Conservation (phyloP, 2,888 invertebrate species). For the Sialis lutaria region DNA sequence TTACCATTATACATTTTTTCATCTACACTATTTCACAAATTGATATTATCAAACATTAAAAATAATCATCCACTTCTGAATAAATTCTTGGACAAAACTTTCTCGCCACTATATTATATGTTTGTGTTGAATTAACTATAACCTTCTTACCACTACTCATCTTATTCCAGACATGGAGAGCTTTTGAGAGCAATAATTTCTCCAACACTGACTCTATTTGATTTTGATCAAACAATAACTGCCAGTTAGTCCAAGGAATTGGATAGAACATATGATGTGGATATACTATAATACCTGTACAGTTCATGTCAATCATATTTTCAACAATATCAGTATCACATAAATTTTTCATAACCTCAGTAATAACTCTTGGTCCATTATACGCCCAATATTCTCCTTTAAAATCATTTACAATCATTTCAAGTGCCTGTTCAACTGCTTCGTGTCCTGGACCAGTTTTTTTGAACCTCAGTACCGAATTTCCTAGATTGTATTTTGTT, state of each 20-base stretch:
- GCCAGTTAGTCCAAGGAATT: conserved; percentile 40
- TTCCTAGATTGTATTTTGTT: conserved; percentile 37
- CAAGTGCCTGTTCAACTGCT: conserved; percentile 35
- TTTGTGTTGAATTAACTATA: conserved; percentile 25
- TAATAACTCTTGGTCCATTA: conserved; percentile 51
- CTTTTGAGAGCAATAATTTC: conserved; percentile 24
- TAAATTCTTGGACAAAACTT: conserved; percentile 32
- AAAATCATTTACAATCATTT: conserved; percentile 33
- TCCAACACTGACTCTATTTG: conserved; percentile 22
- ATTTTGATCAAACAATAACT: conserved; percentile 35
- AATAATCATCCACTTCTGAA: conserved; percentile 14
- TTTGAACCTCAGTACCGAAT: conserved; percentile 47
- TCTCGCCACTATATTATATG: conserved; percentile 30
- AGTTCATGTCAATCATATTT: conserved; percentile 33
- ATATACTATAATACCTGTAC: conserved; percentile 43
- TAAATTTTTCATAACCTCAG: conserved; percentile 36
- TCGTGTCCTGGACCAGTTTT: conserved; percentile 32
- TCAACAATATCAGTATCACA: conserved; percentile 33
- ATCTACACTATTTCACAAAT: too few species aligned
- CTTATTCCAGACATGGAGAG: conserved; percentile 40
- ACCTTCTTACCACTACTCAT: conserved; percentile 26
- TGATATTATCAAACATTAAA: not conserved
- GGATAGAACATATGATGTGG: conserved; percentile 50
- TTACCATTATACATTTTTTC: too few species aligned
- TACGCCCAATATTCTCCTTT: conserved; percentile 38